Conservation (phyloP, 2,888 invertebrate species). For the Amiota communis region DNA sequence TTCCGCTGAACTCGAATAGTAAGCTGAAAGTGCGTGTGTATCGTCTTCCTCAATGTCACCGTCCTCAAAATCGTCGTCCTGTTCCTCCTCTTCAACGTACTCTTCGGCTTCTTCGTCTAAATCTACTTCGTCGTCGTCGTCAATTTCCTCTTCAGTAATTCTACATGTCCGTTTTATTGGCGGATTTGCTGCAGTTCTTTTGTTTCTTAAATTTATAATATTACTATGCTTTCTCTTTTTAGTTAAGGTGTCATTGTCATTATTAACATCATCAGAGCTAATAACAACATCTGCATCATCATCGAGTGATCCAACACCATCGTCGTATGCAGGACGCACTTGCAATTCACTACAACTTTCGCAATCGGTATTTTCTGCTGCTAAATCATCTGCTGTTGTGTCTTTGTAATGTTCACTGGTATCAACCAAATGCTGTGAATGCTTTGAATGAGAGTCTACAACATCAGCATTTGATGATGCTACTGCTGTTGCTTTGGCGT, state of each 20-base stretch:
- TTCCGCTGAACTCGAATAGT: conserved; percentile 60
- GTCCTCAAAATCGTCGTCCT: conserved; percentile 58
- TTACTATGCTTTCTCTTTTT: conserved; percentile 11
- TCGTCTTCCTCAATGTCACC: conserved; percentile 57
- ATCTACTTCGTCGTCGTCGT: conserved; percentile 40
- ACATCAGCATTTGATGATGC: neutral
- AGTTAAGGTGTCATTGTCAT: conserved; percentile 1
- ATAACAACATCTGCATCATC: conserved; percentile 62
- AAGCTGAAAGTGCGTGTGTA: conserved; percentile 60
- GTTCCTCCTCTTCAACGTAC: conserved; percentile 41
- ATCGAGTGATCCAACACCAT: conserved; percentile 53
- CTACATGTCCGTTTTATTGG: conserved; percentile 59
- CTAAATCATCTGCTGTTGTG: conserved; percentile 8
- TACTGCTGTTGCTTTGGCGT: conserved; percentile 34
- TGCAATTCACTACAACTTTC: conserved; percentile 58
- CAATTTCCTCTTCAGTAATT: conserved; percentile 60
- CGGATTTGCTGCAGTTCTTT: conserved; percentile 35
- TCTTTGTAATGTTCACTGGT: conserved; percentile 13
- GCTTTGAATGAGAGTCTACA: conserved; percentile 31
- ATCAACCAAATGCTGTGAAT: neutral
- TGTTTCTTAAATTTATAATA: conserved; percentile 13
- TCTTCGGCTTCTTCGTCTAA: conserved; percentile 43
- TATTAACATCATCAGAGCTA: conserved; percentile 50
- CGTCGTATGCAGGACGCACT: conserved; percentile 19
- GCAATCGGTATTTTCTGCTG: conserved; percentile 50